Percentiles rank a stretch among this genome's conserved stretches.
Conservation (phyloP, 2,113 vertebrate species). For the Oreocharis arfaki region DNA sequence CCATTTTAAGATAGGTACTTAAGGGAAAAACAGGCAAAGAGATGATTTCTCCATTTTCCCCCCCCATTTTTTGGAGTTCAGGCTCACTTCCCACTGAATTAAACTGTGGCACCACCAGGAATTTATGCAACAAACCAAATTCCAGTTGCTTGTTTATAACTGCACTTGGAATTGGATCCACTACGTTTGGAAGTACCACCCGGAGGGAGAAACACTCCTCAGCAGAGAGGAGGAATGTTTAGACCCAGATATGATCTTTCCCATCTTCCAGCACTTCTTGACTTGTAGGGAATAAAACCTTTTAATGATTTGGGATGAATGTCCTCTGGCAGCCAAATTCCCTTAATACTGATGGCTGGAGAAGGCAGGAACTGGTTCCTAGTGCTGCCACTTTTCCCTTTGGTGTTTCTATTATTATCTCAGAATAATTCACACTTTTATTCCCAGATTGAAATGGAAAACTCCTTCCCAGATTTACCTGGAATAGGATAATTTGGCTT, state of each 20-base stretch:
- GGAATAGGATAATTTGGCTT: not conserved
- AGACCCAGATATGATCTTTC: not conserved
- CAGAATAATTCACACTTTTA: not conserved
- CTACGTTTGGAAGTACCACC: not conserved
- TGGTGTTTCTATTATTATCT: not conserved
- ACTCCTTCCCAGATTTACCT: not conserved
- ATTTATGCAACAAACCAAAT: not conserved
- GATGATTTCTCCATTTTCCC: not conserved
- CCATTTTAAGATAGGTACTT: not conserved
- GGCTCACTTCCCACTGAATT: not conserved
- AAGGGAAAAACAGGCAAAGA: not conserved
- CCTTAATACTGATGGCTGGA: not conserved
- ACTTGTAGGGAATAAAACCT: not conserved
- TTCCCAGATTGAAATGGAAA: not conserved
- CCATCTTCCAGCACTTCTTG: not conserved
- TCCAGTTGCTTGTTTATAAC: not conserved
- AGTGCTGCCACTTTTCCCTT: not conserved
- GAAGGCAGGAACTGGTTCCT: not conserved
- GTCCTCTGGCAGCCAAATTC: not conserved
- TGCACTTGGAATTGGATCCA: not conserved
- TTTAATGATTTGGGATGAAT: not conserved
- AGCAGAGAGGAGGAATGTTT: not conserved
- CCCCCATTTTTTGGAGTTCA: not conserved
- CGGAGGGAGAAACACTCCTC: not conserved
- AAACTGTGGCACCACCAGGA: not conserved